Evolutionary conservation across 2,888 invertebrate species (phyloP).

Genomic region (Cylindroiulus punctatus): DNA sequence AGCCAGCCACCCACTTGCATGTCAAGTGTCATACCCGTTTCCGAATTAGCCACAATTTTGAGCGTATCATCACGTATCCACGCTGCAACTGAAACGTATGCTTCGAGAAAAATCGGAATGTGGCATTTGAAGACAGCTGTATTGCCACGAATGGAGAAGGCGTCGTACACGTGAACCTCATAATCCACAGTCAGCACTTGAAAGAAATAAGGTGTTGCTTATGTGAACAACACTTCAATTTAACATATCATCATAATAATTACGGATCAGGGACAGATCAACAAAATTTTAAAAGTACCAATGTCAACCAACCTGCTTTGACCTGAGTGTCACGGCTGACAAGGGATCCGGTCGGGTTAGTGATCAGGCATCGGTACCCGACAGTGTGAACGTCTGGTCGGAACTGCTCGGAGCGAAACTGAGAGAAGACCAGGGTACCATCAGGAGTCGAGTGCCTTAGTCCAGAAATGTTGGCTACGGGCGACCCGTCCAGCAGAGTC

Average conservation of each 20-base stretch:
- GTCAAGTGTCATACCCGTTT: background rate
- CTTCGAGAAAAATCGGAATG: constrained; percentile 52
- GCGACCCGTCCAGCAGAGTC: constrained; percentile 46
- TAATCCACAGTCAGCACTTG: constrained; percentile 53
- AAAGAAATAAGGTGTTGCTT: background rate
- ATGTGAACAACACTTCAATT: too few relatives aligned
- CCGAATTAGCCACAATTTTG: constrained; percentile 43
- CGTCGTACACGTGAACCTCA: constrained; percentile 53
- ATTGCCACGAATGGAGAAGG: constrained; percentile 49
- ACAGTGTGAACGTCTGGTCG: constrained; percentile 52
- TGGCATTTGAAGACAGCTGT: constrained; percentile 54
- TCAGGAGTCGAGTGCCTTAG: constrained; percentile 15
- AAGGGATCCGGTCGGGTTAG: constrained; percentile 32
- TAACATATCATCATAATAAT: too few relatives aligned
- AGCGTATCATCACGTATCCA: constrained; percentile 54
- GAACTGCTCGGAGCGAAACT: constrained; percentile 47
- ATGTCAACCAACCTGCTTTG: constrained; percentile 55
- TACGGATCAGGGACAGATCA: too few relatives aligned
- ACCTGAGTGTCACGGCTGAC: constrained; percentile 47
- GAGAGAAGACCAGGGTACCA: constrained; percentile 47
- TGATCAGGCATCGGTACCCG: constrained; percentile 40
- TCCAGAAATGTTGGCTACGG: background rate
- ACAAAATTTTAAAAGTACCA: too few relatives aligned
- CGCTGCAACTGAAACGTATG: constrained; percentile 48
- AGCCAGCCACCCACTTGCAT: too few relatives aligned